Percentiles rank a stretch among this genome's conserved stretches.
These are phyloP conservation scores for Zalophus californianus DNA, from an alignment of 2,797 vertebrate species.

Conservation along the genomic window DNA sequence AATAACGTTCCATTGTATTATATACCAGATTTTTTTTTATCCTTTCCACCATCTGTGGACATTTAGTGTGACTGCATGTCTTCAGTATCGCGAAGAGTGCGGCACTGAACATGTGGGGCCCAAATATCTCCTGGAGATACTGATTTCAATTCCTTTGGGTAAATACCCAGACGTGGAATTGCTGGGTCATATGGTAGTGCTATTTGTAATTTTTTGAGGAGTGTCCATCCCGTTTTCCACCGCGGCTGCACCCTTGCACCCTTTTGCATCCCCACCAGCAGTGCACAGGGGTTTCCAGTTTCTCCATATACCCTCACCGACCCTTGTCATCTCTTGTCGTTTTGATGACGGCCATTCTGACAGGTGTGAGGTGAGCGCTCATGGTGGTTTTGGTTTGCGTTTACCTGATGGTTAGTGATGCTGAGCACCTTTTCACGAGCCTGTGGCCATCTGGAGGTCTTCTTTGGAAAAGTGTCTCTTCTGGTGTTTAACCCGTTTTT, in stretches of 20 bases:
- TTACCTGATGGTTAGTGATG: neutral
- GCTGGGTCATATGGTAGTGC: neutral
- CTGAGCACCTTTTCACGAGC: neutral
- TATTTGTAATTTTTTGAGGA: neutral
- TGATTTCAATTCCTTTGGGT: neutral
- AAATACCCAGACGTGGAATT: neutral
- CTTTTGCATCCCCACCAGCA: rapidly evolving
- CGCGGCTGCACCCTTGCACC: rapidly evolving
- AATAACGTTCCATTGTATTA: rapidly evolving
- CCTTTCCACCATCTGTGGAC: rapidly evolving
- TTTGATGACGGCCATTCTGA: rapidly evolving
- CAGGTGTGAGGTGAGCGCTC: rapidly evolving
- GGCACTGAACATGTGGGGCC: rapidly evolving
- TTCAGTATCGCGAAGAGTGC: rapidly evolving
- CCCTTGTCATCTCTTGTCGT: rapidly evolving
- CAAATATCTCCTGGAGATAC: too few relatives aligned
- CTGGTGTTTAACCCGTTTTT: too few relatives aligned
- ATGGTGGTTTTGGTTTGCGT: rapidly evolving
- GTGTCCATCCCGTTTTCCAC: neutral
- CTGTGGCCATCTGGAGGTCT: neutral
- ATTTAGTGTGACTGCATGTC: rapidly evolving
- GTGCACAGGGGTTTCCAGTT: rapidly evolving
- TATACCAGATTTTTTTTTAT: neutral
- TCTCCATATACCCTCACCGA: rapidly evolving
- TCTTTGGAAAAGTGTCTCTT: neutral